A percentile compares a stretch with the other conserved stretches of the same genome.
phyloP scores from a whole-genome alignment of 2,113 vertebrate genomes.

The Nothobranchius furzeri region DNA sequence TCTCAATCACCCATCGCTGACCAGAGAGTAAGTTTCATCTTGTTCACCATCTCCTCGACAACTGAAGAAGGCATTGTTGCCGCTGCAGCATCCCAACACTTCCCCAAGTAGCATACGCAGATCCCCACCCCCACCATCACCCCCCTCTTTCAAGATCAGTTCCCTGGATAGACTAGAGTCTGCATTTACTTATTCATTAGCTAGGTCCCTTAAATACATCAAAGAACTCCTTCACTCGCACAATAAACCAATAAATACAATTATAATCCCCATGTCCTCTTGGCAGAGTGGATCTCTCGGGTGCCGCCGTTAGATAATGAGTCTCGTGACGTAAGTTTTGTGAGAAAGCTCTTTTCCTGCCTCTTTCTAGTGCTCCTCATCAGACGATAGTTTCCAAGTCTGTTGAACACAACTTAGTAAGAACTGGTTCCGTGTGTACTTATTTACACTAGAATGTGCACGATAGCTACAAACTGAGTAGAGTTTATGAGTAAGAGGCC shows the following conservation, averaged over 20 bases:
- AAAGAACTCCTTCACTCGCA: constrained; percentile 72
- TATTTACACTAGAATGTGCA: constrained; percentile 34
- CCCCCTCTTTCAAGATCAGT: constrained; percentile 59
- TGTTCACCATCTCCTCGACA: constrained; percentile 62
- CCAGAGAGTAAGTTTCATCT: constrained; percentile 70
- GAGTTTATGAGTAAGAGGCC: constrained; percentile 28
- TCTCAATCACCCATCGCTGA: not conserved
- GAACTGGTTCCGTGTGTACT: constrained; percentile 40
- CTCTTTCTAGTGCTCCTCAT: constrained; percentile 61
- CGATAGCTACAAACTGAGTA: constrained; percentile 48
- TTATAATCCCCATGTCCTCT: constrained; percentile 69
- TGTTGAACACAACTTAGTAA: constrained; percentile 27
- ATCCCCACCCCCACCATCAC: constrained; percentile 37
- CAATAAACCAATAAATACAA: constrained; percentile 80
- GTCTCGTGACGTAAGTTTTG: constrained; percentile 77
- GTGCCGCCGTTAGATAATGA: constrained; percentile 76
- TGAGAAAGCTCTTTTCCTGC: constrained; percentile 64
- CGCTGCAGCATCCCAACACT: constrained; percentile 7
- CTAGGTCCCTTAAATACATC: constrained; percentile 79
- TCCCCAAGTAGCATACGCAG: constrained; percentile 5
- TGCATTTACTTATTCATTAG: constrained; percentile 79
- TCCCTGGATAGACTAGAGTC: constrained; percentile 70
- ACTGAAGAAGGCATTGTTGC: constrained; percentile 74
- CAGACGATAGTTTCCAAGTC: constrained; percentile 5
- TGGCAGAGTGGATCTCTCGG: constrained; percentile 63